A percentile compares a stretch with the other conserved stretches of the same genome.
Conservation (phyloP, 1,140 invertebrate genomes). For the Mamestra configurata region DNA sequence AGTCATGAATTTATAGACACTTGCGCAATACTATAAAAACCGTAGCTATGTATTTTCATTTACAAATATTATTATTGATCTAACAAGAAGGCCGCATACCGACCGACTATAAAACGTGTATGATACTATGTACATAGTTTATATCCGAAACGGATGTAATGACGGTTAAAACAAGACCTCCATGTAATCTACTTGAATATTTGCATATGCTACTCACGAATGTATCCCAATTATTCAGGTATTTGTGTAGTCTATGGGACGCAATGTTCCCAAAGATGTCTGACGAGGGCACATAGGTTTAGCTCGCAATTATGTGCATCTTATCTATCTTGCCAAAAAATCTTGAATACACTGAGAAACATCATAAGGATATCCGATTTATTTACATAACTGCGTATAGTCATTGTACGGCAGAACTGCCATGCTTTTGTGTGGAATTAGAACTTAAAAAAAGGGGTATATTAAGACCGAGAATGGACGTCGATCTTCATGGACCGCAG, state of each 20-base stretch:
- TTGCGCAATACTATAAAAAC: constrained; percentile 37
- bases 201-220: constrained; percentile 13
- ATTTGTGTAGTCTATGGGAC: constrained; percentile 12
- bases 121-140: background rate
- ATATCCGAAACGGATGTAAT: constrained; percentile 39
- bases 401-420: no score
- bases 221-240: constrained; percentile 14
- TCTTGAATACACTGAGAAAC: no score
- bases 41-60: constrained; percentile 15
- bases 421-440: background rate
- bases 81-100: constrained; percentile 22
- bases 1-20: constrained; percentile 33
- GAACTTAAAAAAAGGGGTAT: background rate
- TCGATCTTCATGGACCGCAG: background rate
- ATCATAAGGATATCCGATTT: no score
- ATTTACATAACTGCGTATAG: no score
- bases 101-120: background rate
- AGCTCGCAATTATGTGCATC: no score
- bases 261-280: constrained; percentile 17
- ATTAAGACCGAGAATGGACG: constrained; percentile 7
- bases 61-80: constrained; percentile 28
- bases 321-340: no score
- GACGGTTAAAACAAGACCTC: constrained; percentile 16
- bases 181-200: background rate
- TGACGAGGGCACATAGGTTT: background rate